A percentile compares a stretch with the other conserved stretches of the same genome.
Conservation (phyloP, 1,140 invertebrate species). For the Drosophila mojavensis region DNA sequence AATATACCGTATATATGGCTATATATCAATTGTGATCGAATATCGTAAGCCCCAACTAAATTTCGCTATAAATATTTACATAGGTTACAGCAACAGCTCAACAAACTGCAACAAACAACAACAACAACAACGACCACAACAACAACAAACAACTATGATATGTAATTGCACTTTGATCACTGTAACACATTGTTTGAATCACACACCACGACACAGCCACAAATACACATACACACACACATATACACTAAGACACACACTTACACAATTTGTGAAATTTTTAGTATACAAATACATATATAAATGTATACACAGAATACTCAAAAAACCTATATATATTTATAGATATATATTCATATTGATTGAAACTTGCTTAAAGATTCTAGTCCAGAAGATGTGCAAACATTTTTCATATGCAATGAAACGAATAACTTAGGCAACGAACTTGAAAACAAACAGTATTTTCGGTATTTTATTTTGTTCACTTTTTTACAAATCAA, state of each 20-base stretch:
- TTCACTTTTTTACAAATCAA: slow-evolving; percentile 1
- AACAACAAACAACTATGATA: slow-evolving; percentile 52
- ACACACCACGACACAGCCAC: slow-evolving; percentile 51
- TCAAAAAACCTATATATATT: no score
- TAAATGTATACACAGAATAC: not conserved
- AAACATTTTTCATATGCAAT: not conserved
- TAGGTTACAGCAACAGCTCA: slow-evolving; percentile 59
- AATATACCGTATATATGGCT: slow-evolving; percentile 54
- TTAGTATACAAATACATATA: not conserved
- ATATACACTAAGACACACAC: slow-evolving; percentile 36
- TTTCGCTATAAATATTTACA: slow-evolving; percentile 63
- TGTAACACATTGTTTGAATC: slow-evolving; percentile 60
- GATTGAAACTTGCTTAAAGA: not conserved
- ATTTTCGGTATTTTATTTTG: slow-evolving; percentile 15
- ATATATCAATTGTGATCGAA: slow-evolving; percentile 53
- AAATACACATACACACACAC: slow-evolving; percentile 47
- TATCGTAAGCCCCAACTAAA: slow-evolving; percentile 56
- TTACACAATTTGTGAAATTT: slow-evolving; percentile 29
- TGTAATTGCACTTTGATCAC: slow-evolving; percentile 73
- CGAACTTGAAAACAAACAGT: slow-evolving; percentile 48
- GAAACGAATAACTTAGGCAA: slow-evolving; percentile 73
- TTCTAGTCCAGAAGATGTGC: no score
- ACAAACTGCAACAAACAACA: slow-evolving; percentile 21
- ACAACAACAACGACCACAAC: slow-evolving; percentile 40
- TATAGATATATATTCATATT: no score